A percentile compares a stretch with the other conserved stretches of the same genome.
Conservation (phyloP, 2,113 vertebrate species). For the Hylia prasina region DNA sequence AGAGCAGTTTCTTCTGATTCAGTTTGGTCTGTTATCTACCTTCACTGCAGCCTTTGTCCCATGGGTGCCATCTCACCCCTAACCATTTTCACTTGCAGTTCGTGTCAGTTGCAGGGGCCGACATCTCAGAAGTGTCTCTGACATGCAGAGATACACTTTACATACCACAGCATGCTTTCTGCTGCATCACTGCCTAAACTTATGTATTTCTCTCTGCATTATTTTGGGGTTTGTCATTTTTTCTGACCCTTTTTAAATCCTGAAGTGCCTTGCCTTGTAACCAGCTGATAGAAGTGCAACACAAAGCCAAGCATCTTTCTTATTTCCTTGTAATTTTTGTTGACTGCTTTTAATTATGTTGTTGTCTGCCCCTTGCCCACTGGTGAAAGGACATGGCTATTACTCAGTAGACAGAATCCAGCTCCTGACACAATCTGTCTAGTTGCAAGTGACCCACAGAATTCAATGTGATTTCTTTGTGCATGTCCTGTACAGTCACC, state of each 20-base stretch:
- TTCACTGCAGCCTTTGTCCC: not conserved
- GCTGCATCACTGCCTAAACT: not conserved
- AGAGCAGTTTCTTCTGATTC: not conserved
- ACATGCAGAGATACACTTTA: not conserved
- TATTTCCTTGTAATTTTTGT: not conserved
- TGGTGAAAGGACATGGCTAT: not conserved
- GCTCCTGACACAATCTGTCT: not conserved
- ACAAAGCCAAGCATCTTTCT: not conserved
- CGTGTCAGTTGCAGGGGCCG: accelerated
- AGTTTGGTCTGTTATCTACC: not conserved
- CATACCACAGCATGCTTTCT: not conserved
- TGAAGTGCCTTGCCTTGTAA: not conserved
- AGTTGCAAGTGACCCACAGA: not conserved
- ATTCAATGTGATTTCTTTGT: not conserved
- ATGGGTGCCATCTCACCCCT: accelerated
- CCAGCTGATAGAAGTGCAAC: not conserved
- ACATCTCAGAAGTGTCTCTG: not conserved
- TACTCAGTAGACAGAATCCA: not conserved
- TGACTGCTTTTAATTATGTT: not conserved
- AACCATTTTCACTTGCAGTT: not conserved
- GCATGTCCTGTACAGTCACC: not conserved
- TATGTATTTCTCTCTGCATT: not conserved
- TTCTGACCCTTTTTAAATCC: not conserved
- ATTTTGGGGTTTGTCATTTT: not conserved
- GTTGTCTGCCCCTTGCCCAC: not conserved